phyloP scores from a whole-genome alignment of 2,113 vertebrate genomes.

The Mystacornis crossleyi region DNA sequence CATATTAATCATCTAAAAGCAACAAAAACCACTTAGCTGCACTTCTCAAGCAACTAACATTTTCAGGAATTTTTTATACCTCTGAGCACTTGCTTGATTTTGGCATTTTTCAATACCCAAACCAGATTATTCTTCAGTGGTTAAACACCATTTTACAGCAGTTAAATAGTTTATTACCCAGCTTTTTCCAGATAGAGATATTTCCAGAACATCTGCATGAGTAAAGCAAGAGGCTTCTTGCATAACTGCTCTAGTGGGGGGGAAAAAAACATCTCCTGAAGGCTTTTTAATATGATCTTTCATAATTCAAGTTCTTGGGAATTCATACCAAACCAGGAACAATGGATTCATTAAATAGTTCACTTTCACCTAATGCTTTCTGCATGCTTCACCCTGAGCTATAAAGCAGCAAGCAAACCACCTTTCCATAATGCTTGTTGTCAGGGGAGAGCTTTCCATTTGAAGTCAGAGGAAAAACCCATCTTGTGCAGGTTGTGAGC shows the following conservation, averaged over 20 bases:
- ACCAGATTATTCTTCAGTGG: not conserved
- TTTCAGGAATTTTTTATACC: not conserved
- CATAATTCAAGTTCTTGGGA: conserved; percentile 6
- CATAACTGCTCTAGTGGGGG: not conserved
- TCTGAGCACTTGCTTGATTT: not conserved
- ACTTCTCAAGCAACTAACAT: not conserved
- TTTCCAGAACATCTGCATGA: conserved; percentile 1
- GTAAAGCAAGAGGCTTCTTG: not conserved
- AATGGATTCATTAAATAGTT: conserved; percentile 1
- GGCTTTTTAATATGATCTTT: conserved; percentile 26
- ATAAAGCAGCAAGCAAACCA: not conserved
- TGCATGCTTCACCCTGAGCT: not conserved
- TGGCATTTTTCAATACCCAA: not conserved
- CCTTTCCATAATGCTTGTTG: not conserved
- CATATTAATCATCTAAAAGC: not conserved
- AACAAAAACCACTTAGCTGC: not conserved
- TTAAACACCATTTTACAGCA: not conserved
- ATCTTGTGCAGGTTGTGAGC: not conserved
- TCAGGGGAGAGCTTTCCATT: not conserved
- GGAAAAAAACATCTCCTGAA: not conserved
- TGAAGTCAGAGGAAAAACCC: conserved; percentile 5
- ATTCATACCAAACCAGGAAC: not conserved
- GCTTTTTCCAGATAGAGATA: not conserved
- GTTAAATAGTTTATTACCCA: not conserved
- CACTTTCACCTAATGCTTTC: conserved; percentile 21